A percentile compares a stretch with the other conserved stretches of the same genome.
phyloP scores from a whole-genome alignment of 2,888 invertebrate genomes.

The Polydrusus pterygomalis region DNA sequence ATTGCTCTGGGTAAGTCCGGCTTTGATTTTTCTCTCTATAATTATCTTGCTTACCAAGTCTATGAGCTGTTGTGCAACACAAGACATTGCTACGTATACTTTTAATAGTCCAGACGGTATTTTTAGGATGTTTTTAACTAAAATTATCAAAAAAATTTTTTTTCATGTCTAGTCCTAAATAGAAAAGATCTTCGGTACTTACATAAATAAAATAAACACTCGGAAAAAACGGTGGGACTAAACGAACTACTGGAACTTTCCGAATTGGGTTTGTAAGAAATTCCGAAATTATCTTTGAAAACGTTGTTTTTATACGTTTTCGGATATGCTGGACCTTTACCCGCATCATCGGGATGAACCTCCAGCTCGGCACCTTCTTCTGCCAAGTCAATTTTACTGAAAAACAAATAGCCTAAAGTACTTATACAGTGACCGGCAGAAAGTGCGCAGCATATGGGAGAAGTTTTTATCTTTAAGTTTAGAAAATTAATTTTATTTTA shows the following conservation, averaged over 20 bases:
- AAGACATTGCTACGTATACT: slow-evolving; percentile 73
- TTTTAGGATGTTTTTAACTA: slow-evolving; percentile 76
- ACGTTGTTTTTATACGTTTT: slow-evolving; percentile 69
- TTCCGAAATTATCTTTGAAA: slow-evolving; percentile 72
- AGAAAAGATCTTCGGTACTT: too few relatives aligned
- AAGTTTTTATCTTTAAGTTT: too few relatives aligned
- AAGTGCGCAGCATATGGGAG: too few relatives aligned
- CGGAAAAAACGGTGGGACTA: slow-evolving; percentile 68
- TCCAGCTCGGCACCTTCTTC: slow-evolving; percentile 70
- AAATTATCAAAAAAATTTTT: slow-evolving; percentile 59
- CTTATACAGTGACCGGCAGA: too few relatives aligned
- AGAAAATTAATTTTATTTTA: too few relatives aligned
- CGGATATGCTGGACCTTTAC: slow-evolving; percentile 58
- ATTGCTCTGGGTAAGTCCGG: slow-evolving; percentile 74
- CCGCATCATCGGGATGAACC: slow-evolving; percentile 29
- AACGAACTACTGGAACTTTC: slow-evolving; percentile 64
- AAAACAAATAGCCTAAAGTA: too few relatives aligned
- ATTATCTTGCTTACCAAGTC: slow-evolving; percentile 71
- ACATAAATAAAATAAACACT: slow-evolving; percentile 72
- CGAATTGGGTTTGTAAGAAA: slow-evolving; percentile 63
- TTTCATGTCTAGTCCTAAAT: too few relatives aligned
- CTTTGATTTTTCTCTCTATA: slow-evolving; percentile 69
- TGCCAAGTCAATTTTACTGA: slow-evolving; percentile 71
- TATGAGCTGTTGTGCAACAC: slow-evolving; percentile 70
- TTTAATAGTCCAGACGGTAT: slow-evolving; percentile 72